Evolutionary conservation across 2,113 vertebrate species (phyloP), one percentile per base, ranked within the genome.

Genomic region (Lontra canadensis): DNA sequence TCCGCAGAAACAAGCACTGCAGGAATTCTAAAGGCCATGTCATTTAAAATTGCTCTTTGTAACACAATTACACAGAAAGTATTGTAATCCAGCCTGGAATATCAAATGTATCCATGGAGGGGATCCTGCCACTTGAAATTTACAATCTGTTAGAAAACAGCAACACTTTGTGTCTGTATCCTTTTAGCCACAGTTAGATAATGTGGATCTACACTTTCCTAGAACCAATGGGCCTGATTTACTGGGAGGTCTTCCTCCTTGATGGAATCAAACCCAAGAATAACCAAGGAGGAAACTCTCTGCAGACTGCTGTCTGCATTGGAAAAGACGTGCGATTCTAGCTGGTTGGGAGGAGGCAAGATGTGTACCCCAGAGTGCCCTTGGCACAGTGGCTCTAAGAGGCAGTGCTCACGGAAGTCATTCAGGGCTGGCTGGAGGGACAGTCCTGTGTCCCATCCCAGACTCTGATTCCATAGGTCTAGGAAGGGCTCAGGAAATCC

Each of bases 261-360:
- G 65, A 49, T 59, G 6, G 1, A 63, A 67, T 57, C n/a, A 92
- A 88, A 52, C 3, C 55, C 10, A 15, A 91, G 29, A 81, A 88
- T 14, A 65, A 36, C 3, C 36, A 63, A 78, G 8, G 25, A 47
- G 79, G n/a, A 80, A 57, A 74, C 47, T 18, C 39, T 4, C 17
- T 52, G 44, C 12, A 67, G 57, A 61, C 18, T 36, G 11, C 15
- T 39, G 5, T 6, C 4, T 13, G 55, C 17, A 1, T 7, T 0
- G 49, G 39, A 23, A 82, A 78, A 31, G 76, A 59, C 23, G 55
- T 6, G 6, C 0, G 0, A 23, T 20, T 34, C 34, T n/a, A 76
- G 4, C 15, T 7, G 0, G 34, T 2, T 1, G 10, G 10, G 55
- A 36, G 1, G 11, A 34, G 6, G 12, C 18, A 9, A 11, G 18